Evolutionary conservation across 1,140 invertebrate species (phyloP).

Genomic region (Caligus rogercresseyi): DNA sequence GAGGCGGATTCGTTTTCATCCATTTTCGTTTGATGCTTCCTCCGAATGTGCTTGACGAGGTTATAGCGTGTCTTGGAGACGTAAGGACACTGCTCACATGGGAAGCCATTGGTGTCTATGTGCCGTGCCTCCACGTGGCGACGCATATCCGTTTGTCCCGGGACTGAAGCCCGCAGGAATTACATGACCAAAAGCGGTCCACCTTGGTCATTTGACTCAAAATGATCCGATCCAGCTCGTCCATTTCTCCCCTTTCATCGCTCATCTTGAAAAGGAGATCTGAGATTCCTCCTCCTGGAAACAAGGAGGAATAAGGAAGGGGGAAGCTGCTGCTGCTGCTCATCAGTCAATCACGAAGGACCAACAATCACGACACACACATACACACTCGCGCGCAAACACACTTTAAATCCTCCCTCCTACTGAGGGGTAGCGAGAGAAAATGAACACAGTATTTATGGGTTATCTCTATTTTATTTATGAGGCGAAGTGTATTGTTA

Average conservation of each 20-base stretch:
- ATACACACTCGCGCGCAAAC: too few species aligned
- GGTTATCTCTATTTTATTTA: too few species aligned
- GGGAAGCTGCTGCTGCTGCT: too few species aligned
- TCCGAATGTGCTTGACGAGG: background rate
- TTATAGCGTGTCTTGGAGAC: background rate
- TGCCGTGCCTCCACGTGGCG: constrained; percentile 3
- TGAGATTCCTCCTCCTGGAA: background rate
- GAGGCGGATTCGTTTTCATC: background rate
- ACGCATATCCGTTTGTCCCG: background rate
- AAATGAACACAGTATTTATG: too few species aligned
- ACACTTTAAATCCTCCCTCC: too few species aligned
- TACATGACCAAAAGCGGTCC: background rate
- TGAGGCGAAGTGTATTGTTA: too few species aligned
- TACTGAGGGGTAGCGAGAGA: too few species aligned
- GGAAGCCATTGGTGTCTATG: background rate
- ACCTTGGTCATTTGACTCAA: background rate
- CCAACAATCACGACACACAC: too few species aligned
- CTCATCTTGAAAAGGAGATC: too few species aligned
- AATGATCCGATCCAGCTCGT: background rate
- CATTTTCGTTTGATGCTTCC: background rate
- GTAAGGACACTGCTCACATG: background rate
- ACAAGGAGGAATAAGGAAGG: background rate
- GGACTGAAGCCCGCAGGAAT: background rate
- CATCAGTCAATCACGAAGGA: too few species aligned
- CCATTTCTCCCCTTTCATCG: background rate